A percentile compares a stretch with the other conserved stretches of the same genome.
phyloP scores from a whole-genome alignment of 2,113 vertebrate genomes.

The Syngnathus scovelli region DNA sequence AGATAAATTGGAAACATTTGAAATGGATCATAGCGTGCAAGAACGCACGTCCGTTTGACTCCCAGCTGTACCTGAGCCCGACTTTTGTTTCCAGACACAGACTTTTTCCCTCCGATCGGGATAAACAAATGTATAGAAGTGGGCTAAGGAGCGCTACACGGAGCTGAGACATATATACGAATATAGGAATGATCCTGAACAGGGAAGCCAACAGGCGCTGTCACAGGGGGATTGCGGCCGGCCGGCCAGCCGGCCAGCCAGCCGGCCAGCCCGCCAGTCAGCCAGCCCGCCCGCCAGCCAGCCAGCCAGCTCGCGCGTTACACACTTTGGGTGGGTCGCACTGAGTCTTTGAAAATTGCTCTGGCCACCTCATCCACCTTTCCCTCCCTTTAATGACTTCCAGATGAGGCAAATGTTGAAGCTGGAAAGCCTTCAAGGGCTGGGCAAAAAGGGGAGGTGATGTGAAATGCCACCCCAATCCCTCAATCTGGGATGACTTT shows the following conservation, averaged over 20 bases:
- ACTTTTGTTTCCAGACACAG: background rate
- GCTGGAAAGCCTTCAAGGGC: slow-evolving; percentile 30
- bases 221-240: too few species aligned
- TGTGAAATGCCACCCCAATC: slow-evolving; percentile 17
- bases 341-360: slow-evolving; percentile 30
- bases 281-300: too few species aligned
- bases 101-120: background rate
- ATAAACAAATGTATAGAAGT: background rate
- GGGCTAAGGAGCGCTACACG: background rate
- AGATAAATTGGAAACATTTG: background rate
- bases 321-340: slow-evolving; percentile 18
- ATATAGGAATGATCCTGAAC: slow-evolving; percentile 1
- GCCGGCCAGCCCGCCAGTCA: too few species aligned
- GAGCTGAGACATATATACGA: background rate
- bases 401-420: slow-evolving; percentile 25
- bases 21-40: background rate
- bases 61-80: background rate
- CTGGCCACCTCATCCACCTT: slow-evolving; percentile 24
- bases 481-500: slow-evolving; percentile 14
- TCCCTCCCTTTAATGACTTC: slow-evolving; percentile 23
- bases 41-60: background rate
- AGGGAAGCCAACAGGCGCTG: background rate
- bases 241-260: too few species aligned
- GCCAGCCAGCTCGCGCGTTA: background rate
- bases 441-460: slow-evolving; percentile 8